Evolutionary conservation across 1,140 invertebrate species (phyloP).

Genomic region (Papilio helenus): DNA sequence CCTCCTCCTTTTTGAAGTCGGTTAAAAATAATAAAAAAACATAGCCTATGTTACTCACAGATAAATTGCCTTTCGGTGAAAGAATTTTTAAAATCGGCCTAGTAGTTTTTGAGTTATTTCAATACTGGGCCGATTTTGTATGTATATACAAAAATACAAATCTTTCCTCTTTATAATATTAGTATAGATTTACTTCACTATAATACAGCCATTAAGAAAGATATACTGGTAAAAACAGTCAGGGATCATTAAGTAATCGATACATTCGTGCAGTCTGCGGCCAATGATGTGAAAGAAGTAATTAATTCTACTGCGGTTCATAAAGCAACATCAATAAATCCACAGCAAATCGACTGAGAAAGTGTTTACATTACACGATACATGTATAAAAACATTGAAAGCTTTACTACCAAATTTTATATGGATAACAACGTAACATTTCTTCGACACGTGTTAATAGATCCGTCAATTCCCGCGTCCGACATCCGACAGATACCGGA

Average conservation of each 20-base stretch:
- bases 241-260: background rate
- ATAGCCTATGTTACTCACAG: no score
- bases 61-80: no score
- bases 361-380: background rate
- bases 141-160: no score
- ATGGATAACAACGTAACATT: background rate
- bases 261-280: background rate
- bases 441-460: background rate
- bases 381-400: background rate
- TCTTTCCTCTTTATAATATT: no score
- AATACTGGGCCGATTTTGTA: no score
- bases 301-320: background rate
- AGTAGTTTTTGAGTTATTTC: no score
- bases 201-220: background rate
- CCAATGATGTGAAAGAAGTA: background rate
- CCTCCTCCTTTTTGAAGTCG: no score
- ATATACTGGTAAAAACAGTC: background rate
- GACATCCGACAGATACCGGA: constrained; percentile 2
- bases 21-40: no score
- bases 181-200: no score
- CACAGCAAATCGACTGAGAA: background rate
- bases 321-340: background rate
- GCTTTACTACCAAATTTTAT: background rate
- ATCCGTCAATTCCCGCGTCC: background rate
- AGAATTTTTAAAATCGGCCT: no score